phyloP scores from a whole-genome alignment of 2,888 invertebrate species.

The Hyposoter dolosus region DNA sequence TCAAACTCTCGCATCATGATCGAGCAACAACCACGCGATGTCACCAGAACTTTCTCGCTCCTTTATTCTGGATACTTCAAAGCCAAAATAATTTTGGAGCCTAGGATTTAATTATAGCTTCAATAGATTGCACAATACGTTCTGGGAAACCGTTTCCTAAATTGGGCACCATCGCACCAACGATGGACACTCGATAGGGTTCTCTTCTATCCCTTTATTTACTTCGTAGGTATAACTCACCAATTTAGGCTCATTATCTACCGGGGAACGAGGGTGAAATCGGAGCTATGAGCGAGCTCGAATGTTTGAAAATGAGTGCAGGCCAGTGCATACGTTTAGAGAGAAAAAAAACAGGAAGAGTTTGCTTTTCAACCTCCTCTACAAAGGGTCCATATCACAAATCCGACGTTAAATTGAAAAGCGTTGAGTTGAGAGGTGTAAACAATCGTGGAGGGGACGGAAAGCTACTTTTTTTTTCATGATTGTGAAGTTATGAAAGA shows the following conservation, averaged over 20 bases:
- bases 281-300: background rate
- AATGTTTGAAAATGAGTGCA: background rate
- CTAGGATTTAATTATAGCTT: background rate
- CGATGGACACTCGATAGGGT: conserved; percentile 83
- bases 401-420: background rate
- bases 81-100: background rate
- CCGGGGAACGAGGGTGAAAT: conserved; percentile 1
- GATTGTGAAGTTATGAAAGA: background rate
- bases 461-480: no score
- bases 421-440: background rate
- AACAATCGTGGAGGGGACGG: no score
- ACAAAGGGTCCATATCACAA: background rate
- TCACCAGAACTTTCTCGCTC: no score
- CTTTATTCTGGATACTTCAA: background rate
- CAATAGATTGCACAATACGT: background rate
- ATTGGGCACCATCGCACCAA: conserved; percentile 74
- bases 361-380: background rate
- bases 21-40: background rate
- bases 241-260: conserved; percentile 4
- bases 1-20: background rate
- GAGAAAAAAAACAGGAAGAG: background rate
- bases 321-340: background rate
- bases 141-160: conserved; percentile 54
- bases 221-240: background rate
- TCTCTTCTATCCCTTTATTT: conserved; percentile 19